phyloP scores from a whole-genome alignment of 2,113 vertebrate species.

The Rhabdomys dilectus region DNA sequence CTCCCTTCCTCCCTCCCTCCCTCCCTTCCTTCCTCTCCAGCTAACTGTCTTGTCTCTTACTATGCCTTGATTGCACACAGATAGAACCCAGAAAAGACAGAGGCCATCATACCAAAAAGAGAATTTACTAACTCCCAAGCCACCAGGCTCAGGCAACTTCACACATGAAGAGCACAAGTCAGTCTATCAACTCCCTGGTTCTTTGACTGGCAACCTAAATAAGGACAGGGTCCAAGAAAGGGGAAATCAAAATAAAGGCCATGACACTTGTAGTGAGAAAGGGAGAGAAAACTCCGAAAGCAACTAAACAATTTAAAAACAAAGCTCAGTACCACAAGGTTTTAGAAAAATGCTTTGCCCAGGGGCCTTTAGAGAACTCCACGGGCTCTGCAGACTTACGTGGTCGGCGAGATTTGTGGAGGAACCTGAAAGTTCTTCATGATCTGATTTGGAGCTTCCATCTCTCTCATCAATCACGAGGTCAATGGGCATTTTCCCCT shows the following conservation, averaged over 20 bases:
- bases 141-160: slow-evolving; percentile 80
- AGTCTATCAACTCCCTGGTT: slow-evolving; percentile 52
- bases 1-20: not conserved
- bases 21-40: not conserved
- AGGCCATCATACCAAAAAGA: slow-evolving; percentile 65
- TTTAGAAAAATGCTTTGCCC: slow-evolving; percentile 30
- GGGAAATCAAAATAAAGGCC: slow-evolving; percentile 28
- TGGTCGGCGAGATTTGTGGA: slow-evolving; percentile 99
- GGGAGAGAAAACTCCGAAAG: not conserved
- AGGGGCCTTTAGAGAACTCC: slow-evolving; percentile 29
- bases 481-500: slow-evolving; percentile 99
- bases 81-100: slow-evolving; percentile 79
- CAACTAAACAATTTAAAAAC: slow-evolving; percentile 30
- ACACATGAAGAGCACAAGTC: slow-evolving; percentile 70
- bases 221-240: not conserved
- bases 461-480: slow-evolving; percentile 99
- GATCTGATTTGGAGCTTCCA: slow-evolving; percentile 99
- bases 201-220: slow-evolving; percentile 24
- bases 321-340: slow-evolving; percentile 38
- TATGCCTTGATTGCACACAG: slow-evolving; percentile 73
- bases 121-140: slow-evolving; percentile 75
- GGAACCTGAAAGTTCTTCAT: slow-evolving; percentile 99
- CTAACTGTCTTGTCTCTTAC: slow-evolving; percentile 78
- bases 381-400: slow-evolving; percentile 91
- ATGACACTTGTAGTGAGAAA: slow-evolving; percentile 12